Conservation (phyloP, 2,113 vertebrate genomes). For the Sander vitreus region DNA sequence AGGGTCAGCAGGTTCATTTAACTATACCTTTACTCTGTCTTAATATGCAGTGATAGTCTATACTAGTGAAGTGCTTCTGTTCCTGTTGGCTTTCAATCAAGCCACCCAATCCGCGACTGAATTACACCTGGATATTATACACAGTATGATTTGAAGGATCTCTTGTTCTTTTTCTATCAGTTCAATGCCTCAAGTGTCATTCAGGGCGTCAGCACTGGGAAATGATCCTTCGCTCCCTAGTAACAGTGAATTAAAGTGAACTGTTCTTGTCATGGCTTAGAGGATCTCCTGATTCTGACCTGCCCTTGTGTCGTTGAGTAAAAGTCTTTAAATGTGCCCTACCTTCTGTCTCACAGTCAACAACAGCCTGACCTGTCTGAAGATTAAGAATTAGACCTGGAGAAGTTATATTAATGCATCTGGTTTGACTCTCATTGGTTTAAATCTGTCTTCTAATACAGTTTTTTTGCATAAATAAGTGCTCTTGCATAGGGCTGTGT, state of each 20-base stretch:
- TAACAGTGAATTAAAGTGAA: constrained; percentile 79
- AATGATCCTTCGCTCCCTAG: constrained; percentile 56
- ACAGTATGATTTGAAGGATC: background rate
- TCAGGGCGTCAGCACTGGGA: constrained; percentile 21
- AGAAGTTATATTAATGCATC: constrained; percentile 28
- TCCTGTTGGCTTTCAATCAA: constrained; percentile 9
- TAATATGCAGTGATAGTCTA: background rate
- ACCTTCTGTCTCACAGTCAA: constrained; percentile 57
- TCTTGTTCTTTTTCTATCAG: constrained; percentile 5
- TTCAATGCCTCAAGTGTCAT: constrained; percentile 27
- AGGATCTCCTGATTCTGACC: constrained; percentile 52
- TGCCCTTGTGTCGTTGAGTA: constrained; percentile 35
- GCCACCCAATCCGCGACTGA: background rate
- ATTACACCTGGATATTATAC: background rate
- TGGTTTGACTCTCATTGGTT: constrained; percentile 18
- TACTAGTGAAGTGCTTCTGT: background rate
- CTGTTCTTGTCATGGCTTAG: constrained; percentile 66
- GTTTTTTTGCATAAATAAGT: background rate
- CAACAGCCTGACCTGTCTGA: constrained; percentile 61
- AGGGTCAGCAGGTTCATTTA: constrained; percentile 41
- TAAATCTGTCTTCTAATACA: background rate
- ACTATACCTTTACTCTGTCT: background rate
- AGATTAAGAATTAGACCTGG: constrained; percentile 56
- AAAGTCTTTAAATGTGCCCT: constrained; percentile 61
- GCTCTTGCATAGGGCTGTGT: background rate